phyloP scores from a whole-genome alignment of 2,888 invertebrate species.

The Pseudococcus jackbeardsleyi region DNA sequence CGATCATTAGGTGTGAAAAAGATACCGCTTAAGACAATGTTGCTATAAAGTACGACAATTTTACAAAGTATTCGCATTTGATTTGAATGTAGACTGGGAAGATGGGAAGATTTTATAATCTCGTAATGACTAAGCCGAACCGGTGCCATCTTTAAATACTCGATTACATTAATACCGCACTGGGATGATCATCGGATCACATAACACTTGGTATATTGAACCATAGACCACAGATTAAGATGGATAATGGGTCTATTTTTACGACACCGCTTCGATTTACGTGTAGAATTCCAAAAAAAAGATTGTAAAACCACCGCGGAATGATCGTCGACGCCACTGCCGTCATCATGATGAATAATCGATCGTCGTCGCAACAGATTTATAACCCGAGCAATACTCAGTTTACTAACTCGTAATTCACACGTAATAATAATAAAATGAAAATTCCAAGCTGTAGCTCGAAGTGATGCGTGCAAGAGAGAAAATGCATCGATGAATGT shows the following conservation, averaged over 20 bases:
- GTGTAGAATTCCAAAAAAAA: not conserved
- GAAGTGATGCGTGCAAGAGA: not conserved
- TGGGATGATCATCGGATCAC: not conserved
- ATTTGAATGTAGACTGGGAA: not conserved
- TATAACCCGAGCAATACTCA: constrained; percentile 4
- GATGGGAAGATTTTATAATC: not conserved
- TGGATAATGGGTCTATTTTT: not conserved
- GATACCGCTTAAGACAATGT: not conserved
- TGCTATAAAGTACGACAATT: not conserved
- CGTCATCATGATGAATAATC: not conserved
- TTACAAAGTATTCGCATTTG: not conserved
- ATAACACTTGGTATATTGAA: not conserved
- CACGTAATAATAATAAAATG: not conserved
- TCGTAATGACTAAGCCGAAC: not conserved
- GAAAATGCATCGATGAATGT: not conserved
- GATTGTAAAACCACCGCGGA: not conserved
- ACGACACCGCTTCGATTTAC: not conserved
- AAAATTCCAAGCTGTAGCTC: not conserved
- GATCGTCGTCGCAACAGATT: not conserved
- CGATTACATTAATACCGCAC: not conserved
- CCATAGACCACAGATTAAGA: constrained; percentile 18
- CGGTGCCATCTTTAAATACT: not conserved
- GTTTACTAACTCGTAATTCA: constrained; percentile 18
- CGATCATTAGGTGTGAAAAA: not conserved
- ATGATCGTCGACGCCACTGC: not conserved